A percentile compares a stretch with the other conserved stretches of the same genome.
phyloP scores from a whole-genome alignment of 2,113 vertebrate genomes.

The Psilopogon haemacephalus region DNA sequence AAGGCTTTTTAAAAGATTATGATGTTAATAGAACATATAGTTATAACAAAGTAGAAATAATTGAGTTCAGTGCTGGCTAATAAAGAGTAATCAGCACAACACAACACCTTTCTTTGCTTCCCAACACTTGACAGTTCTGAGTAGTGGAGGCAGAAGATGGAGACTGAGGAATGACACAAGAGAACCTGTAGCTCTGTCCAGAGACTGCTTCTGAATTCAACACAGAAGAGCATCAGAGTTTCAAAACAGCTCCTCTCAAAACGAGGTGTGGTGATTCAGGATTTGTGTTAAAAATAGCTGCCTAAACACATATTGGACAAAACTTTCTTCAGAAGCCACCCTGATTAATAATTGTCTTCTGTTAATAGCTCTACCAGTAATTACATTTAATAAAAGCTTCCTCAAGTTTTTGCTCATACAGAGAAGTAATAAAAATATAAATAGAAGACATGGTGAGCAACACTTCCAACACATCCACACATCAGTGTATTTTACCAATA shows the following conservation, averaged over 20 bases:
- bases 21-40: background rate
- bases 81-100: background rate
- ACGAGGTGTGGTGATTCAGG: background rate
- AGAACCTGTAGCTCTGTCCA: constrained; percentile 37
- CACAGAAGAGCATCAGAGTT: constrained; percentile 19
- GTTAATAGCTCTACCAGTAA: background rate
- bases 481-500: background rate
- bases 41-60: background rate
- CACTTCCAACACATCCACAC: background rate
- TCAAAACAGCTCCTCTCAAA: constrained; percentile 18
- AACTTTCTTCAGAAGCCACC: constrained; percentile 10
- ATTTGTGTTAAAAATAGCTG: constrained; percentile 12
- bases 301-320: background rate
- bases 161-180: constrained; percentile 21
- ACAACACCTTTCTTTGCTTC: background rate
- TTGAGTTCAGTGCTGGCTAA: background rate
- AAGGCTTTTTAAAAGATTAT: background rate
- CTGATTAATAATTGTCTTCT: background rate
- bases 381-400: constrained; percentile 33
- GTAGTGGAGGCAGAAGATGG: constrained; percentile 10
- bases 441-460: background rate
- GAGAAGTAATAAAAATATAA: constrained; percentile 21
- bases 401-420: background rate
- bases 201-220: constrained; percentile 58
- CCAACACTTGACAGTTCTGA: constrained; percentile 53